phyloP scores from a whole-genome alignment of 2,888 invertebrate species.

The Lasioglossum pauxillum region DNA sequence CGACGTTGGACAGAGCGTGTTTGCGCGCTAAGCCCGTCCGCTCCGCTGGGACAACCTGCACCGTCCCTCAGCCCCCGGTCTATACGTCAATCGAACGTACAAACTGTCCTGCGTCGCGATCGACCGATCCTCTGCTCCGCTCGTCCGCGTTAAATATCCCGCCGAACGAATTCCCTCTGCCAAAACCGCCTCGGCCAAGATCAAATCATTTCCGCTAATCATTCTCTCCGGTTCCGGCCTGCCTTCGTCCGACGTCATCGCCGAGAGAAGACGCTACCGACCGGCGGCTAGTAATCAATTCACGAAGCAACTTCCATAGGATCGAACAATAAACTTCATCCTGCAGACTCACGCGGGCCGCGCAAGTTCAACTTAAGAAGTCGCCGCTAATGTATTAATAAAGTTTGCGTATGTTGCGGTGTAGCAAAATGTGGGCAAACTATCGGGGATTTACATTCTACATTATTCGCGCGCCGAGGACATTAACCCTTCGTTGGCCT shows the following conservation, averaged over 20 bases:
- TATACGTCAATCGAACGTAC: slow-evolving; percentile 60
- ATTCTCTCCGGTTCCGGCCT: neutral
- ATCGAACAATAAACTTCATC: neutral
- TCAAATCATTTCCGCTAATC: neutral
- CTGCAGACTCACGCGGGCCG: neutral
- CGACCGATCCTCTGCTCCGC: neutral
- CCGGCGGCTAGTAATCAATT: neutral
- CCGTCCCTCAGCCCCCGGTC: slow-evolving; percentile 25
- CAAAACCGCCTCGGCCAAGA: neutral
- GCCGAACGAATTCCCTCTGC: neutral
- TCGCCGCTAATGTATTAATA: neutral
- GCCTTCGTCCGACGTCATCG: neutral
- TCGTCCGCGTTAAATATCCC: slow-evolving; percentile 5
- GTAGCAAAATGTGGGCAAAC: neutral
- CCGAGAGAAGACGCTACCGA: neutral
- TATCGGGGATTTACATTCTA: neutral
- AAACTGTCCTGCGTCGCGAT: slow-evolving; percentile 30
- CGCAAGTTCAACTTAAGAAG: neutral
- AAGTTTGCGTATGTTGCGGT: neutral
- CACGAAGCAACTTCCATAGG: neutral
- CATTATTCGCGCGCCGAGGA: neutral
- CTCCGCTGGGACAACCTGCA: slow-evolving; percentile 67
- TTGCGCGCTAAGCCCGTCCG: slow-evolving; percentile 71
- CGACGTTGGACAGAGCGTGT: slow-evolving; percentile 68
- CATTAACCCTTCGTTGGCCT: neutral